phyloP scores from a whole-genome alignment of 2,113 vertebrate species.

The Callipepla squamata region DNA sequence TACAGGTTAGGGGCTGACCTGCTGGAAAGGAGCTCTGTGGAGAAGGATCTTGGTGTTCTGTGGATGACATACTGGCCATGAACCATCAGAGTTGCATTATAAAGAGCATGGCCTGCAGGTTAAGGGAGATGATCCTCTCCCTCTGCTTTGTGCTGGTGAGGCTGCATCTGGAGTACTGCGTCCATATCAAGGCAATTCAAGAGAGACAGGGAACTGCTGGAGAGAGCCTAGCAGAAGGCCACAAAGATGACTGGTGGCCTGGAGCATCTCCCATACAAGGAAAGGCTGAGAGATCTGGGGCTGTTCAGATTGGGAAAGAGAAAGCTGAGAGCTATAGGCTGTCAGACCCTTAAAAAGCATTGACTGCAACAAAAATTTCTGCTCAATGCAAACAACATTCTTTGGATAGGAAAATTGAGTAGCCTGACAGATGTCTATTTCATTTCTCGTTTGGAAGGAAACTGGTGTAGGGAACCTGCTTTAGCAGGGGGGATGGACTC shows the following conservation, averaged over 20 bases:
- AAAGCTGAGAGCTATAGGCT: not conserved
- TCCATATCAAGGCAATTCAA: not conserved
- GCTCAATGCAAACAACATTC: not conserved
- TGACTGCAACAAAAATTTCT: not conserved
- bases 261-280: too few species aligned
- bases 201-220: not conserved
- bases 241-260: too few species aligned
- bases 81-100: not conserved
- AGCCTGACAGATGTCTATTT: not conserved
- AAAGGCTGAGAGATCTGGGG: too few species aligned
- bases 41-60: not conserved
- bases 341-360: not conserved
- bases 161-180: not conserved
- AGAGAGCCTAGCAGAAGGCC: too few species aligned
- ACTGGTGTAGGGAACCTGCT: too few species aligned
- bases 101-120: not conserved
- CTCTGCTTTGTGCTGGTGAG: not conserved
- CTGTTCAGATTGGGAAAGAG: too few species aligned
- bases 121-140: not conserved
- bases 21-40: too few species aligned
- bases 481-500: too few species aligned
- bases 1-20: too few species aligned
- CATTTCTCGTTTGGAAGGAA: not conserved
- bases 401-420: not conserved
- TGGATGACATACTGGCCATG: not conserved